Base-by-base conservation (phyloP, 2,797 vertebrate genomes). In the Threskiornis aethiopicus region DNA sequence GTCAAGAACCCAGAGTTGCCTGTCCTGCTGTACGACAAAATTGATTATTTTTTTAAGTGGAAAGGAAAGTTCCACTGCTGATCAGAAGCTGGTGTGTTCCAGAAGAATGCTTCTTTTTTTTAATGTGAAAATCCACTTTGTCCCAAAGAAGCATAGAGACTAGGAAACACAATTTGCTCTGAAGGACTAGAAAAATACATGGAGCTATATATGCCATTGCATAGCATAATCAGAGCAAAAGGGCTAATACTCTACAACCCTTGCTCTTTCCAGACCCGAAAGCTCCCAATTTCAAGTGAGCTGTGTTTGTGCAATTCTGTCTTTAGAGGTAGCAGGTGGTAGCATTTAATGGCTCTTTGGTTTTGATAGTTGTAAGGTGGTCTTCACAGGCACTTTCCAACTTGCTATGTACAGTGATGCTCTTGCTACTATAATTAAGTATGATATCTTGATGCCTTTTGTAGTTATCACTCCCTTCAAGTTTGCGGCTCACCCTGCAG, bases 391-490 rank as follows among this genome's bases (percentile, higher is more conserved):
- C 24, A 6, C 35, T 67, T 90, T 39, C 18, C 13, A 73, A 4
- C 26, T 66, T 70, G 20, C 17, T 52, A 9, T 4, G 26, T 52
- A 39, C 31, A 16, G 12, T 6, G 5, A 55, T 47, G 44, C 15
- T 83, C 52, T 65, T 65, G 19, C 57, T 65, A 2, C 39, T n/a
- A 0, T 80, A 54, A 87, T 18, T 14, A 73, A 46, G 10, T 33
- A 29, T 2, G 15, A 1, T 46, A n/a, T 65, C 29, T 69, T 59
- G 42, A 25, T 71, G 66, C 15, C 52, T 89, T 85, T 90, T 89
- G 84, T 51, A 98, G 99, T 97, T 93, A 72, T 93, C 41, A 98
- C 97, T 14, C 96, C 99, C 0, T 99, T 99, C 75, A 97, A 99
- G 86, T 98, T 99, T 92, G 97, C 95, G 14, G 98, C 97, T 91